Evolutionary conservation across 35 echinoderm and acorn worm genomes (phyloP), one percentile per base, ranked within the genome.

Genomic region (Ophioderma brevispina): DNA sequence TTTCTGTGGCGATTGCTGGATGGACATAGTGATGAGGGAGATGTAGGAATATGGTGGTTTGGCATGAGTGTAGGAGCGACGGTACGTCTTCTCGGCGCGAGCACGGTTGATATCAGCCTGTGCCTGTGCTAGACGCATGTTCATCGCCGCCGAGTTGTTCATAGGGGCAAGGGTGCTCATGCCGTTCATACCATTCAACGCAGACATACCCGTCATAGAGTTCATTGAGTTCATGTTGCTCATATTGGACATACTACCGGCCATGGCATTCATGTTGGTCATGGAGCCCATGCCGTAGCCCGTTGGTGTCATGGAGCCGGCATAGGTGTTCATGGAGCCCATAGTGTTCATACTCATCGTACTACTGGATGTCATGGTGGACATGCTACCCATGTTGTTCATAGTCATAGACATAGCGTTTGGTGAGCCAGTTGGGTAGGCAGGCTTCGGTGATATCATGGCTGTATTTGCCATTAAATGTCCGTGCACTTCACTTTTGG

Each of bases 11-110:
- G 96, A 92, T 82, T 94, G 93, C 76, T 98, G 96, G 75, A 98
- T 98, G 75, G 93, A 94, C 96, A 98, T 98, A 64, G 96, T 98
- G 78, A 98, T 98, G 78, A 98, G 91, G 31, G 96, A 98, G 87
- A 98, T 98, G 90, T 98, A 98, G 2, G 96, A 98, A 76, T 98
- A 98, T 25, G 96, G 96, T 6, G 96, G 96, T 80, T 98, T 98
- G 43, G 96, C 96, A 78, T 98, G 96, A 32, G 96, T 98, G 90
- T 98, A 98, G 14, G 96, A 98, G 40, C 96, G 80, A n/a, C 96
- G 93, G 80, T 98, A 98, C 18, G 93, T 95, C 80, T 98, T 98
- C 35, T 98, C 93, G 39, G 93, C 96, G 15, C 93, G 93, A 63
- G 90, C 94, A 80, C 93, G 93, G 52, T 95, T 90, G 31, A 98